Conservation (phyloP, 2,797 vertebrate species). For the Sebastes dallii region DNA sequence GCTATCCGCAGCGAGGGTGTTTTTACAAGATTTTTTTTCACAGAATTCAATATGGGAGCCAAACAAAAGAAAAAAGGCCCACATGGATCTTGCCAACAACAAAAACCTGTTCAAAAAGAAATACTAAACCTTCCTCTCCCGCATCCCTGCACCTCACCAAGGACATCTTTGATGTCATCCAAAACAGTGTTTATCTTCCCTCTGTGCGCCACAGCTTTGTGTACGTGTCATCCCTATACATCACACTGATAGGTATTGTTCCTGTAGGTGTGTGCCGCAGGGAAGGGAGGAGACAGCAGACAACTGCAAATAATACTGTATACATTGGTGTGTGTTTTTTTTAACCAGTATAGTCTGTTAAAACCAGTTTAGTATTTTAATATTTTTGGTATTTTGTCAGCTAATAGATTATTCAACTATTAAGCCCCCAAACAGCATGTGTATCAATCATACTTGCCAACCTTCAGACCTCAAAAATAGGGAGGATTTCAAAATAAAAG, state of each 20-base stretch:
- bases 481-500: too few species aligned
- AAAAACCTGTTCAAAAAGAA: slow-evolving; percentile 57
- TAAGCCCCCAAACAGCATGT: neutral
- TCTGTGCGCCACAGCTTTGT: slow-evolving; percentile 39
- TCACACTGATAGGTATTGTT: slow-evolving; percentile 7
- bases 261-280: neutral
- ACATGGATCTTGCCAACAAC: slow-evolving; percentile 47
- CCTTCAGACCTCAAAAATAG: too few species aligned
- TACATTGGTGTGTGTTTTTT: neutral
- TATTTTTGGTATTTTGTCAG: neutral
- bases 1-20: neutral
- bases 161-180: slow-evolving; percentile 58
- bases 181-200: slow-evolving; percentile 55
- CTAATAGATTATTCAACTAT: neutral
- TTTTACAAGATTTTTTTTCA: slow-evolving; percentile 19
- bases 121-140: slow-evolving; percentile 34
- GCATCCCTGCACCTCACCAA: slow-evolving; percentile 40
- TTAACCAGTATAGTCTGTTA: neutral
- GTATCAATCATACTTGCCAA: neutral
- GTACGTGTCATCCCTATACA: slow-evolving; percentile 16
- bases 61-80: slow-evolving; percentile 50
- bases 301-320: neutral
- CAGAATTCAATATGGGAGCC: slow-evolving; percentile 28
- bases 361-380: neutral
- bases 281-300: neutral